Conservation (phyloP, 2,888 invertebrate species). For the Limulus polyphemus region DNA sequence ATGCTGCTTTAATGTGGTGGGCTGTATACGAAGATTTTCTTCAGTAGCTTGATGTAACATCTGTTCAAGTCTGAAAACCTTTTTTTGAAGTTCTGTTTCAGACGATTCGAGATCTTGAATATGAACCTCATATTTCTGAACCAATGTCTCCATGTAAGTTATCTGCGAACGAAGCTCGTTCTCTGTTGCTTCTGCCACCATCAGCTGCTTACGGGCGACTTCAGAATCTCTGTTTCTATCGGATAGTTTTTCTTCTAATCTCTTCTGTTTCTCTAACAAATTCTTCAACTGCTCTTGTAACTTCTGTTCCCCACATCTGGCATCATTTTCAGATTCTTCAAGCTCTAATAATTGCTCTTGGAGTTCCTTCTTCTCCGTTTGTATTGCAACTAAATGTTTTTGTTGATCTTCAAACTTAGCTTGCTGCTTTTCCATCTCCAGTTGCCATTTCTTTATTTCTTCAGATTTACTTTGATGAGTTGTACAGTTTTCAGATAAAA, state of each 20-base stretch:
- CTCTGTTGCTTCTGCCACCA: constrained; percentile 9
- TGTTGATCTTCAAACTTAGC: constrained; percentile 46
- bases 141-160: constrained; percentile 17
- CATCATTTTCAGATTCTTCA: constrained; percentile 62
- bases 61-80: constrained; percentile 1
- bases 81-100: constrained; percentile 6
- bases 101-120: constrained; percentile 12
- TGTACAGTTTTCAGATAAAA: not conserved
- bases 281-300: constrained; percentile 22
- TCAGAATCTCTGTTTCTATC: constrained; percentile 1
- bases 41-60: not conserved
- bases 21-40: no score
- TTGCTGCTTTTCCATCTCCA: constrained; percentile 4
- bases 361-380: constrained; percentile 14
- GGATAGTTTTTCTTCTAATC: not conserved
- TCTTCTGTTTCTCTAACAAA: constrained; percentile 8
- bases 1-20: no score
- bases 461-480: not conserved
- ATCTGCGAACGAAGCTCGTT: constrained; percentile 15
- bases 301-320: constrained; percentile 49
- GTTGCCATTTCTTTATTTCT: not conserved
- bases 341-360: constrained; percentile 61
- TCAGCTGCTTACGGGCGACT: constrained; percentile 1
- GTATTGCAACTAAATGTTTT: constrained; percentile 28
- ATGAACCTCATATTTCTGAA: constrained; percentile 22